Conservation (phyloP, 2,797 vertebrate species). For the Ataeniobius toweri region DNA sequence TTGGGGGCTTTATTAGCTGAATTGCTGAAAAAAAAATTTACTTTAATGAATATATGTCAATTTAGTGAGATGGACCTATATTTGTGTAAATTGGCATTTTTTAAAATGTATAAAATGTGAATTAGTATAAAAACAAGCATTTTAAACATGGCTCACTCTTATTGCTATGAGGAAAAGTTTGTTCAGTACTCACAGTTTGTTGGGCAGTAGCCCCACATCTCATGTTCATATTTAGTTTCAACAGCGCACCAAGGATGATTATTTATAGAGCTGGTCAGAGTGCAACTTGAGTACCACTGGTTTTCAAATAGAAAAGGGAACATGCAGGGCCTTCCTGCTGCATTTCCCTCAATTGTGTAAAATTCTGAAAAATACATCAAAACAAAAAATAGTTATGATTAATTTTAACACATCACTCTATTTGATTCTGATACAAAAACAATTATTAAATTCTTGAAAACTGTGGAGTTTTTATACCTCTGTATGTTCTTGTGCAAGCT, state of each 20-base stretch:
- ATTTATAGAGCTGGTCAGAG: constrained; percentile 56
- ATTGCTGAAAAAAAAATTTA: background rate
- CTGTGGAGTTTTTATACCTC: constrained; percentile 79
- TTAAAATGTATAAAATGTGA: background rate
- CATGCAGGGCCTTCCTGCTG: constrained; percentile 85
- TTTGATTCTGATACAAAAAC: background rate
- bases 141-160: background rate
- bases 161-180: too few relatives aligned
- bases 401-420: background rate
- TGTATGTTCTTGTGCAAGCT: constrained; percentile 85
- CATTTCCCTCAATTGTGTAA: constrained; percentile 86
- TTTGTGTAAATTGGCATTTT: background rate
- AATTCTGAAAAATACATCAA: constrained; percentile 72
- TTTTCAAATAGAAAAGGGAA: constrained; percentile 88
- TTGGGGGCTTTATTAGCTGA: background rate
- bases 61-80: background rate
- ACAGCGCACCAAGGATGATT: constrained; percentile 85
- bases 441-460: background rate
- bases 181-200: constrained; percentile 78
- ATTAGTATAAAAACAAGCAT: background rate
- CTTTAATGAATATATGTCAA: background rate
- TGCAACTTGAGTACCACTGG: constrained; percentile 88
- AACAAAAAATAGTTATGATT: background rate
- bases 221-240: constrained; percentile 78
- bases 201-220: constrained; percentile 87